Conservation (phyloP, 2,888 invertebrate genomes). For the Drosophila differens region DNA sequence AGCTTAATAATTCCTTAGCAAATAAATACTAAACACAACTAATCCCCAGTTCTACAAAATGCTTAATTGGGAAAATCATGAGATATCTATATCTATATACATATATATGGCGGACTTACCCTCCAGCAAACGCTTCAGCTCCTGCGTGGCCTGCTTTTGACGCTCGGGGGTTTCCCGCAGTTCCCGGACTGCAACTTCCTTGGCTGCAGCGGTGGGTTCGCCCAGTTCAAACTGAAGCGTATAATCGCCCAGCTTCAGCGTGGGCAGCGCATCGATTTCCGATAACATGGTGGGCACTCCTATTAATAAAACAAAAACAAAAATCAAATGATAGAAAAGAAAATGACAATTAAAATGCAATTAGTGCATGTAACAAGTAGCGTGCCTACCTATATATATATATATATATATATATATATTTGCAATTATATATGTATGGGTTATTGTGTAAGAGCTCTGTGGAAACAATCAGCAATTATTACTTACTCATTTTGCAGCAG, state of each 20-base stretch:
- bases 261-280: conserved; percentile 89
- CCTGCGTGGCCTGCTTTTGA: conserved; percentile 87
- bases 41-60: neutral
- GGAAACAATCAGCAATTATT: conserved; percentile 29
- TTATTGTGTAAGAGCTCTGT: conserved; percentile 14
- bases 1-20: neutral
- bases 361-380: conserved; percentile 22
- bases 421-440: conserved; percentile 39
- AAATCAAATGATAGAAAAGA: neutral
- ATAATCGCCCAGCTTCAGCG: conserved; percentile 88
- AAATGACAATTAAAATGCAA: conserved; percentile 35
- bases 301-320: conserved; percentile 64
- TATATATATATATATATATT: neutral
- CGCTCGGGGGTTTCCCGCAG: conserved; percentile 90
- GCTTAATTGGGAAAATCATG: neutral
- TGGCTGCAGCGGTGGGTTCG: conserved; percentile 87
- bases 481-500: conserved; percentile 77
- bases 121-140: conserved; percentile 87
- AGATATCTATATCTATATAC: neutral
- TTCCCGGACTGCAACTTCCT: conserved; percentile 89
- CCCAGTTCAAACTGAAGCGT: conserved; percentile 88
- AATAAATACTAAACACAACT: neutral
- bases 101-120: conserved; percentile 85
- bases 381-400: neutral
- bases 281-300: conserved; percentile 91